phyloP scores from a whole-genome alignment of 2,888 invertebrate species.

The Eupeodes luniger region DNA sequence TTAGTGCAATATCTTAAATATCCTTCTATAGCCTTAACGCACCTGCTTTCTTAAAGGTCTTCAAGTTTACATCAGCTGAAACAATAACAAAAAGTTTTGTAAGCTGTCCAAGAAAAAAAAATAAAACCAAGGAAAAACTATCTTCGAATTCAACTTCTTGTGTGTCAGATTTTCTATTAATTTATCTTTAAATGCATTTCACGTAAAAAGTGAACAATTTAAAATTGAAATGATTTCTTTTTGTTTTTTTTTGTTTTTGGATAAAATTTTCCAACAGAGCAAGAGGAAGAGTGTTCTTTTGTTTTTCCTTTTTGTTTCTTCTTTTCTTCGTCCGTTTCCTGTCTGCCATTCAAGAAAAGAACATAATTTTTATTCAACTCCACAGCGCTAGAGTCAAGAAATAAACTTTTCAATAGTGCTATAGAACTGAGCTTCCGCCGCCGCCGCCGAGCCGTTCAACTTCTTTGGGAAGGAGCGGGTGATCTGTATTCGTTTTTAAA shows the following conservation, averaged over 20 bases:
- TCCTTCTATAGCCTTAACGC: too few species aligned
- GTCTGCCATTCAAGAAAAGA: constrained; percentile 16
- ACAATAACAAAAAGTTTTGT: not conserved
- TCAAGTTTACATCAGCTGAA: too few species aligned
- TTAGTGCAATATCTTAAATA: too few species aligned
- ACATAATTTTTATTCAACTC: constrained; percentile 31
- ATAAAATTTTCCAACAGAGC: constrained; percentile 10
- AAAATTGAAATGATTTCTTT: constrained; percentile 3
- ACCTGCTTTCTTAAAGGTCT: too few species aligned
- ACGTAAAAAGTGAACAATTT: constrained; percentile 16
- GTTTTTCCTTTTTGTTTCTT: not conserved
- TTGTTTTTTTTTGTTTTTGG: too few species aligned
- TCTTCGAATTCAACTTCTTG: not conserved
- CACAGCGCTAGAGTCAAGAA: constrained; percentile 1
- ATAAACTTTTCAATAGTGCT: constrained; percentile 33
- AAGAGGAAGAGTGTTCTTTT: not conserved
- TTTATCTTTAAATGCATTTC: not conserved
- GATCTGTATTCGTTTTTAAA: not conserved
- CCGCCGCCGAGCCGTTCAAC: not conserved
- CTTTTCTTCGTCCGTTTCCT: not conserved
- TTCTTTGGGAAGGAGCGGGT: not conserved
- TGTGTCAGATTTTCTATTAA: not conserved
- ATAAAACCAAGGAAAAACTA: not conserved
- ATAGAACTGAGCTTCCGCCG: not conserved
- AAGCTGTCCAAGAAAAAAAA: not conserved